Evolutionary conservation across 2,888 invertebrate species (phyloP), one percentile per base, ranked within the genome.

Genomic region (Eugnorisma glareosa): DNA sequence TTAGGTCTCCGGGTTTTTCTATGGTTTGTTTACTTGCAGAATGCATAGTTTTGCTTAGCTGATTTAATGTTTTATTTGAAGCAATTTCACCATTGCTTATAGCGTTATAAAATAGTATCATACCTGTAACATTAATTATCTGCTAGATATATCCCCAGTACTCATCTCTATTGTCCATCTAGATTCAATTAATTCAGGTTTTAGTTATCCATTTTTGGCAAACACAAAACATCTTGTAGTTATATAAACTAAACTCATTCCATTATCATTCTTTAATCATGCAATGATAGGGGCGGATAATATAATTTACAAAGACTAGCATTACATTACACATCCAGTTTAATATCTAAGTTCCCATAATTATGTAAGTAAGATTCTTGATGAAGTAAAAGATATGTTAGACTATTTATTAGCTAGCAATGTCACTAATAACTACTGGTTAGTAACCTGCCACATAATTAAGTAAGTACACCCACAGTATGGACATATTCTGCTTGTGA

Each of bases 341-440:
- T 76, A 28, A 77, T 79, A 77, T 81, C 61, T 71, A 28, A 54
- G 75, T 86, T 70, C 76, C 68, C 83, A 80, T 79, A 66, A 74
- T 77, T 74, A 79, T 71, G 63, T 79, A 57, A 72, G 37, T 69
- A 18, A 85, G 45, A 73, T 74, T 73, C 64, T 73, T 73, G 61
- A 81, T 82, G 63, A 67, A n/a, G 81, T 51, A 69, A 51, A 15
- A 70, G 68, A 81, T 81, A 57, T 63, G 70, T 57, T 70, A n/a
- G 63, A 72, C 73, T 84, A 13, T 75, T 84, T 84, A 68, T 84
- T 84, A 68, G 71, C 59, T 48, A 31, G 57, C 67, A 70, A 81
- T 81, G 69, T 63, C 67, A 73, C 31, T 79, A 31, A 51, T 67
- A 54, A 59, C 24, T 37, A 68, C 66, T 28, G 45, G 66, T 73